Percentiles rank a stretch among this genome's conserved stretches.
These are phyloP conservation scores for Anastrepha obliqua DNA, from an alignment of 1,140 invertebrate species.

Conservation along the genomic window DNA sequence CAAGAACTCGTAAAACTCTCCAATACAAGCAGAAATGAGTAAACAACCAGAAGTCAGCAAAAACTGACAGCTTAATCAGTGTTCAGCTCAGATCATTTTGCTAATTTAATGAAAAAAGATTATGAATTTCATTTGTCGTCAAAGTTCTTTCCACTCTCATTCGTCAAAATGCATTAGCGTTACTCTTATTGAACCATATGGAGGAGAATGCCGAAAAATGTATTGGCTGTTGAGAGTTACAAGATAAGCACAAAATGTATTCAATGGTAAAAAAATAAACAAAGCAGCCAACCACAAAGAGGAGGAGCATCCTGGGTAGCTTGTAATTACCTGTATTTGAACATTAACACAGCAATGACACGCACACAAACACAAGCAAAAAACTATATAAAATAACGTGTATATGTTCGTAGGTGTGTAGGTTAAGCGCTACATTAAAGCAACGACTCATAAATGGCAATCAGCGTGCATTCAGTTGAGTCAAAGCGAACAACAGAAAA, in stretches of 20 bases:
- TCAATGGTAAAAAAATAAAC: background rate
- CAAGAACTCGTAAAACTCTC: too few relatives aligned
- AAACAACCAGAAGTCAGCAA: too few relatives aligned
- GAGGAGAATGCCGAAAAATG: background rate
- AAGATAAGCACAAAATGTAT: background rate
- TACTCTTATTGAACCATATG: too few relatives aligned
- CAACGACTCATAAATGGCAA: slow-evolving; percentile 16
- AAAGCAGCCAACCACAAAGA: background rate
- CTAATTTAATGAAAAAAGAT: too few relatives aligned
- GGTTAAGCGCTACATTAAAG: background rate
- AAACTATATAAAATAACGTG: background rate
- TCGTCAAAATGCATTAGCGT: too few relatives aligned
- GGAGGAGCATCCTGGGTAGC: background rate
- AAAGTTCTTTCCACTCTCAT: too few relatives aligned
- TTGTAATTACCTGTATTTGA: slow-evolving; percentile 26
- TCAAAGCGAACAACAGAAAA: slow-evolving; percentile 38
- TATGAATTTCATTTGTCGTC: too few relatives aligned
- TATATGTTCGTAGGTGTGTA: background rate
- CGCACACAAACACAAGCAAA: background rate
- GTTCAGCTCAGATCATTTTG: too few relatives aligned
- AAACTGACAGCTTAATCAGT: too few relatives aligned
- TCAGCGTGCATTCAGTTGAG: slow-evolving; percentile 9
- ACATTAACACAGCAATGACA: slow-evolving; percentile 9
- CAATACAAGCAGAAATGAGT: too few relatives aligned
- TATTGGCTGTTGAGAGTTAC: background rate